Evolutionary conservation across 2,888 invertebrate species (phyloP), one percentile per base, ranked within the genome.

Genomic region (Tyria jacobaeae): DNA sequence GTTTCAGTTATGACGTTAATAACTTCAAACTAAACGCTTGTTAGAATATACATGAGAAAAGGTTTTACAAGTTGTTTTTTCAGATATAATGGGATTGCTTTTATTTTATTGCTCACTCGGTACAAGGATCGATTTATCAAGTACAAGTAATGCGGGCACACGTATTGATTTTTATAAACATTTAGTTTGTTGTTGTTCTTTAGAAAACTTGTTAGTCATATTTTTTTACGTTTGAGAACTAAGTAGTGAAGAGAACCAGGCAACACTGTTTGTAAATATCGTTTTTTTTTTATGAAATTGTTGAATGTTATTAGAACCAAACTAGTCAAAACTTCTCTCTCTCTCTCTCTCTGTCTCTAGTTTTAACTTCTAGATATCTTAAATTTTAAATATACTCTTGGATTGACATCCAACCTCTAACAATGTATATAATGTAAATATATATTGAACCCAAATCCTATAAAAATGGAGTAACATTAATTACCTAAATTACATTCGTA

Each of bases 141-240:
- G 48, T 24, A 27, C 25, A 57, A 12, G 12, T 57, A 27, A 57
- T 57, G 56, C 37, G 37, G 14, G 35, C 25, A 37, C 48, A 24
- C 56, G 35, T 37, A 3, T 10, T 0, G 27, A 37, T n/a, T 9
- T 35, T 25, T 17, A 37, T 6, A 37, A n/a, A n/a, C 41, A n/a
- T 25, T n/a, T n/a, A n/a, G n/a, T n/a, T n/a, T n/a, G n/a, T n/a
- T n/a, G n/a, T n/a, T 12, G 24, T 24, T 37, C n/a, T 15, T 37
- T 52, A 24, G 14, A 15, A 52, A n/a, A 17, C 10, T 17, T 50
- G 12, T 14, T 10, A 21, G 31, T 2, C 0, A 31, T 50, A 17
- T 50, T 31, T 4, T 50, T 50, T 50, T 31, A 2, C 1, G 12
- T 17, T 4, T 21, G 12, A 3, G 21, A 21, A 44, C 21, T 12